Evolutionary conservation across 2,888 invertebrate species (phyloP).

Genomic region (Agrotis puta): DNA sequence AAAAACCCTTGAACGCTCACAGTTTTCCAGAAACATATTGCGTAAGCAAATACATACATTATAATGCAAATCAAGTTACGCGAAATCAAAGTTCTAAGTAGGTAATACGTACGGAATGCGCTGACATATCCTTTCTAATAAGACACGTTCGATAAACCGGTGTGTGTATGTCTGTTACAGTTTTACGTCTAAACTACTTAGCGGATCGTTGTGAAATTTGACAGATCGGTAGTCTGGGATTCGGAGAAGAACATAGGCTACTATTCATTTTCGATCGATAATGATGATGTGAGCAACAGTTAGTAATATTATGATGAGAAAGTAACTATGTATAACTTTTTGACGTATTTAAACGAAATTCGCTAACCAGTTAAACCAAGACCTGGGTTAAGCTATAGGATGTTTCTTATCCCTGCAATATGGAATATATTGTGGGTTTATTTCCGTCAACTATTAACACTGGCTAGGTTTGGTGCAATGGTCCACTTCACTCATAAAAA

Average conservation of each 20-base stretch:
- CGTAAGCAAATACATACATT: conserved; percentile 18
- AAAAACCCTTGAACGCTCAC: conserved; percentile 9
- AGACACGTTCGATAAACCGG: not conserved
- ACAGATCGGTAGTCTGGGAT: not conserved
- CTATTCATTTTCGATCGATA: too few relatives aligned
- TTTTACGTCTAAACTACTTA: not conserved
- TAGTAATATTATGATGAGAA: too few relatives aligned
- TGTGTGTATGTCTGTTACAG: not conserved
- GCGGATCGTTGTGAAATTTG: not conserved
- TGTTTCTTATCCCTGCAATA: not conserved
- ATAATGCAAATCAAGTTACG: conserved; percentile 42
- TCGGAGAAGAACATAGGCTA: not conserved
- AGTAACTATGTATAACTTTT: too few relatives aligned
- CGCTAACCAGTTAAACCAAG: too few relatives aligned
- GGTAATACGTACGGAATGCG: conserved; percentile 40
- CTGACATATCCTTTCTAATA: conserved; percentile 29
- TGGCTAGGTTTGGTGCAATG: not conserved
- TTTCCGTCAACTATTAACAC: not conserved
- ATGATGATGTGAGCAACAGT: too few relatives aligned
- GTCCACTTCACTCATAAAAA: not conserved
- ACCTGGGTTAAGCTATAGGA: not conserved
- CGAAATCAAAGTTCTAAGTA: conserved; percentile 39
- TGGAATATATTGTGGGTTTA: not conserved
- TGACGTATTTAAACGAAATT: too few relatives aligned
- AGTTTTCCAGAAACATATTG: conserved; percentile 32